Evolutionary conservation across 1,140 invertebrate genomes (phyloP).

Genomic region (Aricia agestis): DNA sequence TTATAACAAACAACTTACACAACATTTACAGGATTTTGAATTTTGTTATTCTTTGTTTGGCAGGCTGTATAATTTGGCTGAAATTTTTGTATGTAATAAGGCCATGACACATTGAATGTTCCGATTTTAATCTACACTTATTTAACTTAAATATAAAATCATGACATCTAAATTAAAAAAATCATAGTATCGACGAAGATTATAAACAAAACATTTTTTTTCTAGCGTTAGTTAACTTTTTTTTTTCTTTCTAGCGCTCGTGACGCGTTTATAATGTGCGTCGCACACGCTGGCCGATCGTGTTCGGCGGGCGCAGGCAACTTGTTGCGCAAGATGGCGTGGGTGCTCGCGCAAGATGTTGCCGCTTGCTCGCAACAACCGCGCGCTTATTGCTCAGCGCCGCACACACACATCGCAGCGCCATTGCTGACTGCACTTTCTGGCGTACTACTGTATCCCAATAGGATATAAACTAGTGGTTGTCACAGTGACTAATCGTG

Average conservation of each 20-base stretch:
- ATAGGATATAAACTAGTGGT: slow-evolving; percentile 34
- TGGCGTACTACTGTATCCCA: slow-evolving; percentile 42
- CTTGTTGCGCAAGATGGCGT: slow-evolving; percentile 56
- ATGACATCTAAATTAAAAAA: no score
- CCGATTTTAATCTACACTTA: no score
- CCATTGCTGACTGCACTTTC: slow-evolving; percentile 46
- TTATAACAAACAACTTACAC: no score
- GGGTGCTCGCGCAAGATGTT: slow-evolving; percentile 64
- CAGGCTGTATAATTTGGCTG: no score
- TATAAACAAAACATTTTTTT: no score
- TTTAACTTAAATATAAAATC: no score
- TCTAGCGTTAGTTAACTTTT: no score
- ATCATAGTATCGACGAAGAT: no score
- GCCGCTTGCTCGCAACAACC: slow-evolving; percentile 57
- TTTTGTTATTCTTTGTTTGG: no score
- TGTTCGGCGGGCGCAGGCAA: slow-evolving; percentile 45
- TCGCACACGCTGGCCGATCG: slow-evolving; percentile 44
- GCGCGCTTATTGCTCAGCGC: slow-evolving; percentile 44
- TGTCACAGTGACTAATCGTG: not conserved
- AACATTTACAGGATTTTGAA: no score
- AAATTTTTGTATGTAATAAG: no score
- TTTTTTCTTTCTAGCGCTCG: slow-evolving; percentile 45
- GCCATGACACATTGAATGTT: no score
- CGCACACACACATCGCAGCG: slow-evolving; percentile 35
- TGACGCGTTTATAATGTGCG: slow-evolving; percentile 60